These are phyloP conservation scores for Latheticus oryzae DNA, from an alignment of 2,888 invertebrate species.

Conservation along the genomic window DNA sequence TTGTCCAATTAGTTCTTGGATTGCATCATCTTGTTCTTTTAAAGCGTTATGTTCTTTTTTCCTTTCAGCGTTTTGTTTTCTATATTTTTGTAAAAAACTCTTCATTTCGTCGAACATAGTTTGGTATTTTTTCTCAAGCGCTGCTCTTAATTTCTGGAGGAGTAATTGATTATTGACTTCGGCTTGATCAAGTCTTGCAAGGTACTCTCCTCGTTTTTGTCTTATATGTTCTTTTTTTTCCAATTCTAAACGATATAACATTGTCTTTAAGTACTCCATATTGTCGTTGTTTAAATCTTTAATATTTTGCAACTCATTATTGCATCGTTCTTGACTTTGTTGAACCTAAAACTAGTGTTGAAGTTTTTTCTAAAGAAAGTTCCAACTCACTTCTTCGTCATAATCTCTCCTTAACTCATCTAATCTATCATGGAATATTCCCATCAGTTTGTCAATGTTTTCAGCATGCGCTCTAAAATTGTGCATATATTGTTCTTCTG, in stretches of 20 bases:
- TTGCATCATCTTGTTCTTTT: conserved; percentile 54
- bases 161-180: conserved; percentile 53
- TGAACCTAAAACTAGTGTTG: conserved; percentile 15
- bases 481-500: conserved; percentile 63
- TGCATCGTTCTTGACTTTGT: conserved; percentile 48
- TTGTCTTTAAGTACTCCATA: conserved; percentile 67
- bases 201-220: conserved; percentile 57
- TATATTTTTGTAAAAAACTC: conserved; percentile 50
- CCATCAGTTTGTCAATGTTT: conserved; percentile 61
- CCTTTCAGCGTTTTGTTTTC: conserved; percentile 47
- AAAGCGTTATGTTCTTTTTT: conserved; percentile 53
- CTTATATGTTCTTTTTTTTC: conserved; percentile 58
- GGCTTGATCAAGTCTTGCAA: conserved; percentile 59
- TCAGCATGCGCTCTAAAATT: conserved; percentile 61
- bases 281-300: conserved; percentile 62
- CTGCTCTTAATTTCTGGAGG: conserved; percentile 51
- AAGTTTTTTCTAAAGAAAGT: not conserved
- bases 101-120: conserved; percentile 54
- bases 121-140: conserved; percentile 52
- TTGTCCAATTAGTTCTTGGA: conserved; percentile 50
- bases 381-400: conserved; percentile 50
- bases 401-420: conserved; percentile 58
- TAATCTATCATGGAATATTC: conserved; percentile 58
- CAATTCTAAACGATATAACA: conserved; percentile 68
- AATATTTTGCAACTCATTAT: conserved; percentile 62